These are phyloP conservation scores for Hystrix cristata DNA, from an alignment of 2,113 vertebrate species.

Conservation along the genomic window DNA sequence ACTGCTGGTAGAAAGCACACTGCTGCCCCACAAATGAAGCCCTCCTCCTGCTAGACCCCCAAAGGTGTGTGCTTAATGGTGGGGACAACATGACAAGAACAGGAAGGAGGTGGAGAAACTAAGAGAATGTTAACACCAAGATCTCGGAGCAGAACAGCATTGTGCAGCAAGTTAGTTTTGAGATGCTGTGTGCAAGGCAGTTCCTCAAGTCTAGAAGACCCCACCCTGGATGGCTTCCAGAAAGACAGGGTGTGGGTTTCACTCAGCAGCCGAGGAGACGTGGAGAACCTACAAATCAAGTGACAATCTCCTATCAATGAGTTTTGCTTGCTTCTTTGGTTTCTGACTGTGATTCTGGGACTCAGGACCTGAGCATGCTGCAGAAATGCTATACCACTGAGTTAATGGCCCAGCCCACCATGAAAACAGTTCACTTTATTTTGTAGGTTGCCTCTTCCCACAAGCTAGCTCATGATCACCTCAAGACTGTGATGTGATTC, in stretches of 20 bases:
- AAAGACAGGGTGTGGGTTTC: background rate
- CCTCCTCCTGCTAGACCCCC: background rate
- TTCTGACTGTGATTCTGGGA: background rate
- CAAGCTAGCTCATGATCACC: background rate
- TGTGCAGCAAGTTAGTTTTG: constrained; percentile 14
- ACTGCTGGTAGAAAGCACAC: background rate
- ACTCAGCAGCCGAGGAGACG: background rate
- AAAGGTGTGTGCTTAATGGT: background rate
- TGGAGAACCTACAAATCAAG: background rate
- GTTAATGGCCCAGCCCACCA: background rate
- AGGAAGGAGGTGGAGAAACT: background rate
- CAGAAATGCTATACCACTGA: background rate
- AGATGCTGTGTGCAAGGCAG: background rate
- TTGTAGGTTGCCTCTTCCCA: background rate
- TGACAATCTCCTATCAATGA: background rate
- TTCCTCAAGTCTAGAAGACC: background rate
- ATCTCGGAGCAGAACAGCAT: background rate
- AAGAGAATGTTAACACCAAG: background rate
- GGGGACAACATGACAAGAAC: background rate
- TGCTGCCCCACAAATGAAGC: background rate
- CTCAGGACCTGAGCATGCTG: background rate
- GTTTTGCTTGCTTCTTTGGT: background rate
- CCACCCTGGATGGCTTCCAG: background rate
- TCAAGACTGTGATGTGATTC: constrained; percentile 10
- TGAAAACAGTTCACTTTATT: background rate